phyloP scores from a whole-genome alignment of 2,113 vertebrate genomes.

The Labeo catla region DNA sequence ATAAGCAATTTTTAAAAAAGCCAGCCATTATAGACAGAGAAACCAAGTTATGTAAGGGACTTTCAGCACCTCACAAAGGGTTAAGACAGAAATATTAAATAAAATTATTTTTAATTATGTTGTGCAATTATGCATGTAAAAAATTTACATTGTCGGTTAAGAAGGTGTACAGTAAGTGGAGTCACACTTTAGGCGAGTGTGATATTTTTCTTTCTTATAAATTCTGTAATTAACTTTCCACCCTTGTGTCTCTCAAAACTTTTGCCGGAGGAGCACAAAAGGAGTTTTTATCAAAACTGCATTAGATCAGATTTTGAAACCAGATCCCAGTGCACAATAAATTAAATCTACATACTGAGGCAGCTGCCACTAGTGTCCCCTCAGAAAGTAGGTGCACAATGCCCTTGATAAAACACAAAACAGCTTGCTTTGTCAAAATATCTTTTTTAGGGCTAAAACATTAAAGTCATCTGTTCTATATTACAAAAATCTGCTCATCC shows the following conservation, averaged over 20 bases:
- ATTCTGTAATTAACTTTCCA: not conserved
- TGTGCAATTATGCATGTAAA: not conserved
- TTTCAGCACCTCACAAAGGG: not conserved
- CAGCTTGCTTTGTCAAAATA: conserved; percentile 3
- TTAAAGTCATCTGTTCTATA: conserved; percentile 46
- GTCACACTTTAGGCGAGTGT: not conserved
- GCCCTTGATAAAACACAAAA: not conserved
- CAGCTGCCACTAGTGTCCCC: not conserved
- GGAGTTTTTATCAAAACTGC: not conserved
- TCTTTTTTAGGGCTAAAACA: conserved; percentile 36
- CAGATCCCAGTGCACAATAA: not conserved
- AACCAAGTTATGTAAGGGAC: not conserved
- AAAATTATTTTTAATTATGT: not conserved
- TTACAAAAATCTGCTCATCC: conserved; percentile 31
- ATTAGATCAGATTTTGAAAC: not conserved
- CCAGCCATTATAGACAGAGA: no score
- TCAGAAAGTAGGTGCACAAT: not conserved
- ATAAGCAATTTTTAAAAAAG: no score
- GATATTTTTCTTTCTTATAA: not conserved
- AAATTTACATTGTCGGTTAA: not conserved
- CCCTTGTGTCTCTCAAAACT: not conserved
- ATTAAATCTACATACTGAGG: not conserved
- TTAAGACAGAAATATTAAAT: not conserved
- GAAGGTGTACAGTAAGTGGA: not conserved
- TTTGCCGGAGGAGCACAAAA: not conserved